Evolutionary conservation across 2,797 vertebrate species (phyloP), one percentile per base, ranked within the genome.

Genomic region (Pipistrellus pipistrellus): DNA sequence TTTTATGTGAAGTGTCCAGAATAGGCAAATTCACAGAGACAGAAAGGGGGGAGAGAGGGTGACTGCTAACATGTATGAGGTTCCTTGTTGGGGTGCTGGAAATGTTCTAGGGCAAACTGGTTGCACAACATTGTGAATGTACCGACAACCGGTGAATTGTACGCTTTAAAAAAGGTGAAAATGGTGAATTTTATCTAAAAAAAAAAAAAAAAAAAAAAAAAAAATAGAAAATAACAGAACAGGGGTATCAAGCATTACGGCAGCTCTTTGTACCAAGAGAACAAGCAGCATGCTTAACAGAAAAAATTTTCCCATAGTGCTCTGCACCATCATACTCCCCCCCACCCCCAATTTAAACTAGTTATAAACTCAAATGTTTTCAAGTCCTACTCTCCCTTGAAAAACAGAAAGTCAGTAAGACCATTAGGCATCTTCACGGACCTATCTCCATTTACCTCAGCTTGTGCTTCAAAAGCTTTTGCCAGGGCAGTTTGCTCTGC

Each of bases 351-450:
- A 85, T 90, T 76, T 21, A n/a, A 78, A 95, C 21, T 7, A 55
- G 27, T 18, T 75, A 20, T 69, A 32, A 2, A 71, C 18, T 30
- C 23, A 25, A 46, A 57, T 44, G 57, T 90, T 84, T 90, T 82
- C 86, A 84, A 93, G 81, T 68, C 57, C 72, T 41, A 46, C 23
- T 71, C 20, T 80, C 21, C 69, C 72, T 75, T 84, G 44, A 78
- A 69, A 84, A 93, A 53, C 3, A 64, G 62, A 91, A 80, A 88
- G 51, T 15, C 7, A 0, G 4, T 46, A 81, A 84, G 77, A 71
- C 46, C 12, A 51, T 6, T 3, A 6, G n/a, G 20, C 11, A 2
- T 18, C 23, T 23, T 69, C 53, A 46, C 10, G 27, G 87, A 18
- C 59, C 66, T 53, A 77, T 59, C 20, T 48, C 27, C 35, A 32